Evolutionary conservation across 2,888 invertebrate genomes (phyloP).

Genomic region (Eilema caniola): DNA sequence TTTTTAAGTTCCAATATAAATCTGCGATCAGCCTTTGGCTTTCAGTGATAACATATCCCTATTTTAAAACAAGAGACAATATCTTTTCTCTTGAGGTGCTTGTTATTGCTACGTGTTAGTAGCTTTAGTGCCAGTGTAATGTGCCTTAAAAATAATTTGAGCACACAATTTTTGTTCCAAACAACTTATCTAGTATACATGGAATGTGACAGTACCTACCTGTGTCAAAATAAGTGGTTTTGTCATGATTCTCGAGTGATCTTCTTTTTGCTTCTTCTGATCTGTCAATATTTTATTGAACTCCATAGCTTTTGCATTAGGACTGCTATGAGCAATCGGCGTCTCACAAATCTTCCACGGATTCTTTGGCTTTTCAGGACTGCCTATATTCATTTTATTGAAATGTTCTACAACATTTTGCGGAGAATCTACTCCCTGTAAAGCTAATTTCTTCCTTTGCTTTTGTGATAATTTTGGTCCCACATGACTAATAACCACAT

Average conservation of each 20-base stretch:
- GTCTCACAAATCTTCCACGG: constrained; percentile 76
- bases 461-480: constrained; percentile 89
- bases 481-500: constrained; percentile 74
- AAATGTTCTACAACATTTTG: constrained; percentile 70
- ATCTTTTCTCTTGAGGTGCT: too few species aligned
- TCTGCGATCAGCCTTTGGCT: too few species aligned
- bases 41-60: too few species aligned
- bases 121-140: too few species aligned
- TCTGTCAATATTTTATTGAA: constrained; percentile 89
- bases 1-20: too few species aligned
- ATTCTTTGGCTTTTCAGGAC: constrained; percentile 82
- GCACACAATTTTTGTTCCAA: too few species aligned
- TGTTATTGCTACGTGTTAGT: too few species aligned
- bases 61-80: too few species aligned
- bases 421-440: constrained; percentile 72
- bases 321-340: constrained; percentile 72
- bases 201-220: constrained; percentile 75
- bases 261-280: constrained; percentile 91
- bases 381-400: constrained; percentile 63
- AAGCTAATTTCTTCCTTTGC: constrained; percentile 87
- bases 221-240: constrained; percentile 92
- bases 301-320: constrained; percentile 72
- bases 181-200: too few species aligned
- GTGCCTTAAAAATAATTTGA: too few species aligned
- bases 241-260: constrained; percentile 90